Base-by-base conservation (phyloP, 2,797 vertebrate species). In the Euthynnus affinis region DNA sequence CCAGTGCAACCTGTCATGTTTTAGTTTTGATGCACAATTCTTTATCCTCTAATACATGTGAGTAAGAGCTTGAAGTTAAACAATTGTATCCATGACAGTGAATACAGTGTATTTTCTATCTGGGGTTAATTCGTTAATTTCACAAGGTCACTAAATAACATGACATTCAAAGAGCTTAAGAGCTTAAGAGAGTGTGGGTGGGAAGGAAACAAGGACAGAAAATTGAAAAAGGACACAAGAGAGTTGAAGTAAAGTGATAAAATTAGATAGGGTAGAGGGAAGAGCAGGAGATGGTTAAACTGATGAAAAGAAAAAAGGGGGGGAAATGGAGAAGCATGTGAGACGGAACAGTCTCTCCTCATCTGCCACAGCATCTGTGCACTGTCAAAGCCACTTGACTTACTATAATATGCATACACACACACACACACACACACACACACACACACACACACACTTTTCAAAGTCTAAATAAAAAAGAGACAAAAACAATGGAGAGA, bases 291-390 rank as follows among this genome's bases (percentile, higher is more conserved):
- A 73, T 14, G 1, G 5, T 29, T 25, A 17, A 52, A 64, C 15
- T 57, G 40, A 71, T 68, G 59, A 61, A 74, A 25, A 29, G 17
- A 42, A 42, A 53, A 49, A 22, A 25, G 6, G 44, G 17, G 40
- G 5, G 37, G 44, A 63, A 66, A 63, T 20, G 10, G 5, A 52
- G 18, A 64, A 32, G 61, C 6, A 42, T 15, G 18, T 71, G 29
- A 63, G 55, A 68, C 44, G 29, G 34, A 66, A 59, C 58, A 51
- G 72, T 69, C 51, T 79, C 56, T 69, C 55, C 59, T 85, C 74
- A 86, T 65, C 72, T 74, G 60, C 64, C 4, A 3, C 65, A 78
- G 62, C 86, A 83, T 88, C 82, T 84, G 81, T 68, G 76, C 52
- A 62, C 70, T 83, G 76, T 86, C 71, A 89, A 44, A 71, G 69